phyloP scores from a whole-genome alignment of 1,140 invertebrate species.

The Drosophila hydei region DNA sequence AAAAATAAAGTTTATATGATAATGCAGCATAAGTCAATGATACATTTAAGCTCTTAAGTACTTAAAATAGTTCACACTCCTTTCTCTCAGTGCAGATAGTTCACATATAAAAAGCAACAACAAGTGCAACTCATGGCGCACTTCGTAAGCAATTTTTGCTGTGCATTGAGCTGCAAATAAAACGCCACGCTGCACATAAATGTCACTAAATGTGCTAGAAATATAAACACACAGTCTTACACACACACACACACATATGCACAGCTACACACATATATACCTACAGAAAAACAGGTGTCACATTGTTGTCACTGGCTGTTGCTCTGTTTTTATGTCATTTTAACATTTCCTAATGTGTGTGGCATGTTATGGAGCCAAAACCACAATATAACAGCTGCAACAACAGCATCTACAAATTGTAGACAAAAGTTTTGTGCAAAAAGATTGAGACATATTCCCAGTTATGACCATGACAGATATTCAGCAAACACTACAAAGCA shows the following conservation, averaged over 20 bases:
- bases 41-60: background rate
- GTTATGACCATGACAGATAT: conserved; percentile 47
- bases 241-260: conserved; percentile 11
- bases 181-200: conserved; percentile 74
- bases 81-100: conserved; percentile 44
- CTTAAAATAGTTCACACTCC: background rate
- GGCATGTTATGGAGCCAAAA: conserved; percentile 58
- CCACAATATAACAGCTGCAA: conserved; percentile 48
- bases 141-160: conserved; percentile 75
- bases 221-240: conserved; percentile 52
- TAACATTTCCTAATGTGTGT: conserved; percentile 78
- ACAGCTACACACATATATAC: background rate
- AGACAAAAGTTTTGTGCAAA: conserved; percentile 53
- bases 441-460: conserved; percentile 39
- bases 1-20: background rate
- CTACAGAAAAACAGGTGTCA: conserved; percentile 72
- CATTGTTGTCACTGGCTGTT: conserved; percentile 75
- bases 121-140: conserved; percentile 70
- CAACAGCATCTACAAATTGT: conserved; percentile 22
- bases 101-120: conserved; percentile 26
- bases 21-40: too few relatives aligned
- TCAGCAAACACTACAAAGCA: conserved; percentile 56
- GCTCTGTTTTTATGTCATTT: conserved; percentile 75
- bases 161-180: conserved; percentile 78
- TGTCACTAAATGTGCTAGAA: conserved; percentile 67